Percentiles rank a stretch among this genome's conserved stretches.
phyloP scores from a whole-genome alignment of 2,888 invertebrate genomes.

The Philonicus albiceps region DNA sequence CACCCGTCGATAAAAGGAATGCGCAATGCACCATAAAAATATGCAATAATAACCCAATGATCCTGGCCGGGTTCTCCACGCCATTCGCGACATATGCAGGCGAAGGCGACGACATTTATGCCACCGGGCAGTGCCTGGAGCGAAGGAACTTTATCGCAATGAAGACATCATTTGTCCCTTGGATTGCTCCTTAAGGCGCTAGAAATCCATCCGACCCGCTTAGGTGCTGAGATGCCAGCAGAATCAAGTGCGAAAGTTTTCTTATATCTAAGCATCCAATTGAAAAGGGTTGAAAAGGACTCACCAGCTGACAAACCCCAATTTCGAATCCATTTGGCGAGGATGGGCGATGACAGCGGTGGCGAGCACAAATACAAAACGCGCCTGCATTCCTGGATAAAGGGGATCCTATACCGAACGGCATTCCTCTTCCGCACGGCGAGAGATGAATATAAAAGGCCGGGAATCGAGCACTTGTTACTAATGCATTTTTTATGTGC shows the following conservation, averaged over 20 bases:
- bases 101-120: not conserved
- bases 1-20: conserved; percentile 37
- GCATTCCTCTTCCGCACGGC: conserved; percentile 1
- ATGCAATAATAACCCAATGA: conserved; percentile 35
- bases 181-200: not conserved
- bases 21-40: conserved; percentile 36
- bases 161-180: conserved; percentile 18
- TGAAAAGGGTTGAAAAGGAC: not conserved
- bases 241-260: conserved; percentile 34
- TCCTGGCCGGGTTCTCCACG: not conserved
- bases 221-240: not conserved
- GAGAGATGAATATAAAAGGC: conserved; percentile 14
- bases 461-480: conserved; percentile 28
- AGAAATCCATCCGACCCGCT: not conserved
- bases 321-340: conserved; percentile 21
- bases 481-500: conserved; percentile 41
- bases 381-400: not conserved
- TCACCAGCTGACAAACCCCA: conserved; percentile 17
- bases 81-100: not conserved
- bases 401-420: not conserved
- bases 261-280: conserved; percentile 19
- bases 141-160: conserved; percentile 13
- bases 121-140: not conserved
- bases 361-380: not conserved
- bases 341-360: not conserved